Evolutionary conservation across 2,113 vertebrate genomes (phyloP), one percentile per base, ranked within the genome.

Genomic region (Poeciliopsis turrubarensis): DNA sequence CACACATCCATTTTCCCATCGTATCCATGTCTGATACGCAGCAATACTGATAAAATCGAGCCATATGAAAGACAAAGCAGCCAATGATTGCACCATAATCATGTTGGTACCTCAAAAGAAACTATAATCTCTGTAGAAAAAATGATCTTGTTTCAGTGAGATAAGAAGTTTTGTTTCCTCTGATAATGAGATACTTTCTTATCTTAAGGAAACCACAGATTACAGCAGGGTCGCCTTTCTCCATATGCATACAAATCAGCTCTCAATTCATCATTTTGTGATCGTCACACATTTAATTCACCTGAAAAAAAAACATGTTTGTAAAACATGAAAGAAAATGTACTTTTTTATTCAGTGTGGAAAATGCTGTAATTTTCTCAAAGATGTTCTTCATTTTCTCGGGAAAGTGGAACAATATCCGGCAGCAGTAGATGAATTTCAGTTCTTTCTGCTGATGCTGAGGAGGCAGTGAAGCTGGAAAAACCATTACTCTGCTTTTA

Each of bases 401-500:
- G n/a, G 60, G 14, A 76, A 70, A 74, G 62, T 68, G 54, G 5
- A 63, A 72, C 70, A 78, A 64, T 54, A 77, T 77, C 79, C 1
- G 2, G 30, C 30, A 64, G 73, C 75, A 54, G 27, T 13, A 68
- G 72, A 86, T 80, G 72, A 71, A 82, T 87, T 87, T 80, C 65
- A 80, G 72, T 83, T 82, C 66, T 76, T 57, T 65, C 79, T 78
- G 68, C 72, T 80, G 69, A 84, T 83, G 78, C 3, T 29, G 66
- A 70, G 68, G 66, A 81, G 77, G 29, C 80, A 57, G 39, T 29
- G 34, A 68, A 77, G 73, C 69, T 60, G 68, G 71, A 79, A 87
- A 87, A 25, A 77, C 73, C 78, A 89, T 91, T 75, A 87, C 79
- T 82, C 82, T 73, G 39, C 88, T 85, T 89, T 91, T 85, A 89